Evolutionary conservation across 2,113 vertebrate species (phyloP).

Genomic region (Cairina moschata): DNA sequence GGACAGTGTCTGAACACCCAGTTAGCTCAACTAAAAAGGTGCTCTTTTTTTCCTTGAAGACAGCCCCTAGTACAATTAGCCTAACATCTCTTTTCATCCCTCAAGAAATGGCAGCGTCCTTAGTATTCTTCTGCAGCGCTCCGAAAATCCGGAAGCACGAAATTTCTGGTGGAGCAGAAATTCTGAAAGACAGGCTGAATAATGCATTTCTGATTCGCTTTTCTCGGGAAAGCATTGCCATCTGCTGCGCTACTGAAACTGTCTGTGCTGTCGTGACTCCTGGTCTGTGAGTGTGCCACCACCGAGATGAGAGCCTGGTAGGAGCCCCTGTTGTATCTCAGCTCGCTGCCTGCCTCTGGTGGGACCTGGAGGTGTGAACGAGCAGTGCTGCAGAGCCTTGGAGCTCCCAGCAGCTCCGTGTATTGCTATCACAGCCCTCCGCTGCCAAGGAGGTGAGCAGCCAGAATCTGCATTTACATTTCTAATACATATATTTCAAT

Average conservation of each 20-base stretch:
- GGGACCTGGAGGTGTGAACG: background rate
- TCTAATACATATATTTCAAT: background rate
- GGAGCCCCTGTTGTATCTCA: background rate
- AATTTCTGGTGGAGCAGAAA: background rate
- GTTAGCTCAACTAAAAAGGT: background rate
- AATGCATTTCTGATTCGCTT: slow-evolving; percentile 25
- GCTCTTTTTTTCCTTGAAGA: background rate
- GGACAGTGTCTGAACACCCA: background rate
- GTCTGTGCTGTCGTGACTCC: slow-evolving; percentile 20
- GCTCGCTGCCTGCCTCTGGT: background rate
- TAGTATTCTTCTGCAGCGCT: background rate
- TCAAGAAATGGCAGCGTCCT: background rate
- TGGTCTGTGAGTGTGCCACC: background rate
- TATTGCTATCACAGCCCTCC: background rate
- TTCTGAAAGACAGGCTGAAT: slow-evolving; percentile 48
- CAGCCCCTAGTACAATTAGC: background rate
- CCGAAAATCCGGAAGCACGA: slow-evolving; percentile 15
- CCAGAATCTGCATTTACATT: background rate
- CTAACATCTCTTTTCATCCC: background rate
- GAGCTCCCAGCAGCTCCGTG: background rate
- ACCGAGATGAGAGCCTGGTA: background rate
- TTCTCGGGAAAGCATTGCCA: slow-evolving; percentile 26
- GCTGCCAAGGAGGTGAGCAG: background rate
- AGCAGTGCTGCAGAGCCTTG: background rate
- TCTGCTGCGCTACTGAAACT: slow-evolving; percentile 7